Evolutionary conservation across 2,113 vertebrate species (phyloP).

Genomic region (Brachionichthys hirsutus): DNA sequence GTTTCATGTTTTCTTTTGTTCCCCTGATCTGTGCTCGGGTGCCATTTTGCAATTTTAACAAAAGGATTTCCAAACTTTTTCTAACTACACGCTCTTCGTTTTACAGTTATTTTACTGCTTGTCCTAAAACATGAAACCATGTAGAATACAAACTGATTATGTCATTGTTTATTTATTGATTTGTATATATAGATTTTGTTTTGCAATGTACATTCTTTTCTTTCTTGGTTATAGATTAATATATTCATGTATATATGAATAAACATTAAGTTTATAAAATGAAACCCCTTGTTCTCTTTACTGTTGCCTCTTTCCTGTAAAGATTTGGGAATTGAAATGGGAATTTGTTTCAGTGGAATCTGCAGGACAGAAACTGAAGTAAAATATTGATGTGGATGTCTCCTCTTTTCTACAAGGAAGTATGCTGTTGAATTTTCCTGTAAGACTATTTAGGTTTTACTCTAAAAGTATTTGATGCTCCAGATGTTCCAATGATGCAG

Average conservation of each 20-base stretch:
- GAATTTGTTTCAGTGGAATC: background rate
- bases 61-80: slow-evolving; percentile 58
- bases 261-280: slow-evolving; percentile 77
- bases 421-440: too few relatives aligned
- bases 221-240: slow-evolving; percentile 80
- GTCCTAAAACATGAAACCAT: slow-evolving; percentile 42
- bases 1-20: slow-evolving; percentile 15
- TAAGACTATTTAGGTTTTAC: too few relatives aligned
- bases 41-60: slow-evolving; percentile 65
- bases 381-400: background rate
- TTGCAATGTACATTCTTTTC: slow-evolving; percentile 78
- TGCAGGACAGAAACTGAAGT: too few relatives aligned
- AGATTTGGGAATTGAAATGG: background rate
- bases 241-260: slow-evolving; percentile 80
- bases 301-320: background rate
- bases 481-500: background rate
- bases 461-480: background rate
- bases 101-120: slow-evolving; percentile 39
- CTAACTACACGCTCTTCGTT: slow-evolving; percentile 59
- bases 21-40: slow-evolving; percentile 52
- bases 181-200: slow-evolving; percentile 74
- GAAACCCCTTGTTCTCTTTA: slow-evolving; percentile 10
- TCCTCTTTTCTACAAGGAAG: too few relatives aligned
- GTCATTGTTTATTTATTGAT: slow-evolving; percentile 78
- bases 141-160: slow-evolving; percentile 57